Evolutionary conservation across 2,797 vertebrate species (phyloP).

Genomic region (Emydoidea blandingii): DNA sequence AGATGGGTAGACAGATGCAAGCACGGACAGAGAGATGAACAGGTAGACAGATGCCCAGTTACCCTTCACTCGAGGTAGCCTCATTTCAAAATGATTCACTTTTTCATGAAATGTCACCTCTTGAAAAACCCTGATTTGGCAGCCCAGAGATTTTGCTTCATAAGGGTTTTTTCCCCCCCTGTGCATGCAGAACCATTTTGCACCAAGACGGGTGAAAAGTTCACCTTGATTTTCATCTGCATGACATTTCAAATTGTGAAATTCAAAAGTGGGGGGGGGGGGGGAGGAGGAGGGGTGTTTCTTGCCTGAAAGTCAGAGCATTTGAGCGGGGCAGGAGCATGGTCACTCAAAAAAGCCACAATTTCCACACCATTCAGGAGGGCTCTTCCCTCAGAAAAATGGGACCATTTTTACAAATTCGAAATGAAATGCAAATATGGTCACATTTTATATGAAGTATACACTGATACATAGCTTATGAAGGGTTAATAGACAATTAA

Average conservation of each 20-base stretch:
- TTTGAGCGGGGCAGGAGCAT: not conserved
- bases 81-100: too few relatives aligned
- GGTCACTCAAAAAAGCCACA: not conserved
- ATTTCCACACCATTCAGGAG: not conserved
- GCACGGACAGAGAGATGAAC: too few relatives aligned
- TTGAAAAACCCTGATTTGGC: not conserved
- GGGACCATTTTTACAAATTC: not conserved
- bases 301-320: not conserved
- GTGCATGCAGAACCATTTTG: not conserved
- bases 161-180: too few relatives aligned
- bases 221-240: not conserved
- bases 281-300: not conserved
- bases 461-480: not conserved
- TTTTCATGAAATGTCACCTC: too few relatives aligned
- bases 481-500: not conserved
- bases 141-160: not conserved
- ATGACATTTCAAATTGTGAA: not conserved
- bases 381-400: not conserved
- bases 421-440: slow-evolving; percentile 13
- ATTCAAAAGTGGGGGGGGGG: not conserved
- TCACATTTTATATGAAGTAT: accelerated
- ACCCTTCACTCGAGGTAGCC: too few relatives aligned
- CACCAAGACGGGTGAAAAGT: not conserved
- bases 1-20: too few relatives aligned
- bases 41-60: too few relatives aligned